Base-by-base conservation (phyloP, 2,888 invertebrate species). In the Hypercompe scribonia region DNA sequence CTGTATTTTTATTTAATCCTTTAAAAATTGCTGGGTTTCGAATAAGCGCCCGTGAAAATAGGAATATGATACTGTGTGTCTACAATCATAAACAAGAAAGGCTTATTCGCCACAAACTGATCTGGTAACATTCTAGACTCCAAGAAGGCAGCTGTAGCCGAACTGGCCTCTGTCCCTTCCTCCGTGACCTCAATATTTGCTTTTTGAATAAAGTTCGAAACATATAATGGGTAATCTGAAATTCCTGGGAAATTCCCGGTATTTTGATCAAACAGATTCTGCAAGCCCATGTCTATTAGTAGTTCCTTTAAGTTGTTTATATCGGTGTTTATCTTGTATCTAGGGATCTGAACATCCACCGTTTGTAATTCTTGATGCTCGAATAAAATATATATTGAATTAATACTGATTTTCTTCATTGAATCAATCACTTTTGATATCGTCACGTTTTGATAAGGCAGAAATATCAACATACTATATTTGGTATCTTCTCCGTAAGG, bases 401-500 rank as follows among this genome's bases (percentile, higher is more conserved):
- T 87, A 79, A 96, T 87, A 73, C 96, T 95, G 24, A 96, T 84
- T 0, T 79, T 84, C 21, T 92, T 90, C n/a, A 97, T 84, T 24
- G 92, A 92, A 0, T 95, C 90, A 1, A 97, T 87, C 1, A 97
- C 94, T 7, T 89, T 89, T 5, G 88, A 85, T 7, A 96, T 73
- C 1, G 91, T 85, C 28, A 92, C 90, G 36, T 94, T 94, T 46
- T 90, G 87, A 70, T 93, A 88, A 0, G 97, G 97, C 42, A 97
- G 85, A 75, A 97, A 91, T 4, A 97, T 83, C 11, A 97, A 89
- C 97, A 97, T 97, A 0, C 97, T 96, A 74, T 96, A 96, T 72
- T 96, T 94, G 21, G 84, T 84, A 1, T 84, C 86, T 1, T 88
- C 79, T 0, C 91, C 93, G 58, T 94, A 95, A 0, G 94, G 94